A percentile compares a stretch with the other conserved stretches of the same genome.
Evolutionary conservation across 2,797 vertebrate genomes (phyloP).

Genomic region (Coilia nasus): DNA sequence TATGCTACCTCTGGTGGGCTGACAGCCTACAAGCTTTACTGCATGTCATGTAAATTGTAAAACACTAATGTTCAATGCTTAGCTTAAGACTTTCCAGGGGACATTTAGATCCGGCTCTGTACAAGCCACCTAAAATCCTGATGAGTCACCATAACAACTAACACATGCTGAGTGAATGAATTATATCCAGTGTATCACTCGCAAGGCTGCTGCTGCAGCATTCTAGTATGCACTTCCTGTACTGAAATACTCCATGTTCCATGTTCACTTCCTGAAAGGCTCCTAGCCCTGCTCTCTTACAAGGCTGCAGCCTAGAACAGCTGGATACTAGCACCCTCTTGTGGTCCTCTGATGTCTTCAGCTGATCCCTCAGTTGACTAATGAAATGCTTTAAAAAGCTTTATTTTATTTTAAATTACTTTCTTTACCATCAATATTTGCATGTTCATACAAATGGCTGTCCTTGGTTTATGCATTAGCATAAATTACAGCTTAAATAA

Average conservation of each 20-base stretch:
- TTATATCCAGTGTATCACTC: background rate
- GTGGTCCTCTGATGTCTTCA: conserved; percentile 15
- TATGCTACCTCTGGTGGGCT: background rate
- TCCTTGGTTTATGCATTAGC: background rate
- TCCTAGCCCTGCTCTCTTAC: background rate
- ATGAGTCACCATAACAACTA: background rate
- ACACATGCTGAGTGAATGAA: background rate
- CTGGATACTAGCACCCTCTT: conserved; percentile 38
- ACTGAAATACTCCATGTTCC: background rate
- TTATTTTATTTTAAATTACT: background rate
- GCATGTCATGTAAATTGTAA: background rate
- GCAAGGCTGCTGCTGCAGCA: background rate
- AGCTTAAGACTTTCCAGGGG: background rate
- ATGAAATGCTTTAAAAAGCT: background rate
- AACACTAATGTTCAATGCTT: background rate
- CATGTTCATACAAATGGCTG: background rate
- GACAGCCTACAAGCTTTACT: background rate
- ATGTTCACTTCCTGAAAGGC: conserved; percentile 2
- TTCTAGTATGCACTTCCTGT: background rate
- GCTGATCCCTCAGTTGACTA: background rate
- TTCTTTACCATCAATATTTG: background rate
- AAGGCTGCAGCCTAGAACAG: background rate
- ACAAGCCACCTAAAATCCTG: background rate
- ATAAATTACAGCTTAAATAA: background rate
- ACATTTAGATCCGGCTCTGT: background rate